A percentile compares a stretch with the other conserved stretches of the same genome.
Evolutionary conservation across 2,888 invertebrate species (phyloP).

Genomic region (Deilephila elpenor): DNA sequence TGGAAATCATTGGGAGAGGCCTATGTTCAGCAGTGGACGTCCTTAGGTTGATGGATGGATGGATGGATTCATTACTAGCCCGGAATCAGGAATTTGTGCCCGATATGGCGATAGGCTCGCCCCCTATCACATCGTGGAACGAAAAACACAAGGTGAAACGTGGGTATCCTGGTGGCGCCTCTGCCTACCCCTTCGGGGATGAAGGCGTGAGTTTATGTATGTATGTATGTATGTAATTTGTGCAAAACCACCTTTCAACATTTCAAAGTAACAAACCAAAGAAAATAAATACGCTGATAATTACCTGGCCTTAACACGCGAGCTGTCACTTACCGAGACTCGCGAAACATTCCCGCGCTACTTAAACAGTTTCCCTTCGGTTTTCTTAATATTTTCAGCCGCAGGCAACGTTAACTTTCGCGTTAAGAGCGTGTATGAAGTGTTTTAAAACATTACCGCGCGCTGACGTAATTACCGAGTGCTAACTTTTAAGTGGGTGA

Average conservation of each 20-base stretch:
- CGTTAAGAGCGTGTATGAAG: constrained; percentile 61
- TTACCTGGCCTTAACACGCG: constrained; percentile 14
- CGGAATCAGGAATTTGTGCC: no score
- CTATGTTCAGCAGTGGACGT: no score
- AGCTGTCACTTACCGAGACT: constrained; percentile 50
- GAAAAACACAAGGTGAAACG: no score
- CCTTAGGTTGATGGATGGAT: no score
- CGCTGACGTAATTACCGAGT: constrained; percentile 66
- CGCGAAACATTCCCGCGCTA: constrained; percentile 40
- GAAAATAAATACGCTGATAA: background rate
- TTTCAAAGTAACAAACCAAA: background rate
- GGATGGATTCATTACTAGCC: no score
- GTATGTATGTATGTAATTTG: no score
- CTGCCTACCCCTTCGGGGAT: no score
- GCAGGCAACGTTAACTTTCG: constrained; percentile 53
- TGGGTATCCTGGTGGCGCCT: no score
- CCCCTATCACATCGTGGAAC: no score
- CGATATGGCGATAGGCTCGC: no score
- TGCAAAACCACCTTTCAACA: background rate
- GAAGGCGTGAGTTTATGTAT: no score
- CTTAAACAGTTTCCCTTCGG: constrained; percentile 48
- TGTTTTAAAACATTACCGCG: constrained; percentile 67
- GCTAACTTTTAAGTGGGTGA: constrained; percentile 61
- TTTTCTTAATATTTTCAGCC: constrained; percentile 60
- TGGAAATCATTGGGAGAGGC: no score